Evolutionary conservation across 2,113 vertebrate species (phyloP).

Genomic region (Callionymus lyra): DNA sequence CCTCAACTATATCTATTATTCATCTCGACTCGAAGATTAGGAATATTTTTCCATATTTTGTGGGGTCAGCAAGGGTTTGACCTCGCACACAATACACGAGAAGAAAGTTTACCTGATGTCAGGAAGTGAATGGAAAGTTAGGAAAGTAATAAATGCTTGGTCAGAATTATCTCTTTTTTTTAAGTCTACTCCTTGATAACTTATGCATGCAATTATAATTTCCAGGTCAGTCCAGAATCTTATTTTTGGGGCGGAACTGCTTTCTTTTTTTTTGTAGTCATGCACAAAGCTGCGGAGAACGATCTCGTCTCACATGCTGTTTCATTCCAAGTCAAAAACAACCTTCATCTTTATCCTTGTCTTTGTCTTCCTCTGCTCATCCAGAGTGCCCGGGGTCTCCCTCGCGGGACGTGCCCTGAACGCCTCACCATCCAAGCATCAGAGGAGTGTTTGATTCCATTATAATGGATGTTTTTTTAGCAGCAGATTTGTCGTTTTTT

Average conservation of each 20-base stretch:
- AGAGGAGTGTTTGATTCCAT: too few relatives aligned
- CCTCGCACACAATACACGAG: not conserved
- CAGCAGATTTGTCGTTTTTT: too few relatives aligned
- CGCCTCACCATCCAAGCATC: too few relatives aligned
- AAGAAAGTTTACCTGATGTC: constrained; percentile 2
- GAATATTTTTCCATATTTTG: constrained; percentile 11
- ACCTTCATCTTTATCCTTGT: too few relatives aligned
- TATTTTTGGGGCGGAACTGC: not conserved
- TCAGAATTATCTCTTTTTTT: not conserved
- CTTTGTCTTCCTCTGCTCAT: too few relatives aligned
- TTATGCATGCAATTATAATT: not conserved
- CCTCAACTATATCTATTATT: constrained; percentile 39
- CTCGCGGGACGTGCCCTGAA: too few relatives aligned
- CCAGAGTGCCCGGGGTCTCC: too few relatives aligned
- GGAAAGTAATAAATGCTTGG: not conserved
- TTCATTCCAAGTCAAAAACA: too few relatives aligned
- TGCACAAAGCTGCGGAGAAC: not conserved
- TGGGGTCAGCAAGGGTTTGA: constrained; percentile 11
- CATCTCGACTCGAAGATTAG: constrained; percentile 18
- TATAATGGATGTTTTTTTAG: too few relatives aligned
- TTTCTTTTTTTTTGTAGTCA: not conserved
- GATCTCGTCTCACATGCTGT: too few relatives aligned
- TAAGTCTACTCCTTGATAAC: constrained; percentile 5
- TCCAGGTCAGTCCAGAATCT: not conserved
- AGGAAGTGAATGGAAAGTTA: constrained; percentile 4